Evolutionary conservation across 2,113 vertebrate species (phyloP).

Genomic region (Isurus oxyrinchus): DNA sequence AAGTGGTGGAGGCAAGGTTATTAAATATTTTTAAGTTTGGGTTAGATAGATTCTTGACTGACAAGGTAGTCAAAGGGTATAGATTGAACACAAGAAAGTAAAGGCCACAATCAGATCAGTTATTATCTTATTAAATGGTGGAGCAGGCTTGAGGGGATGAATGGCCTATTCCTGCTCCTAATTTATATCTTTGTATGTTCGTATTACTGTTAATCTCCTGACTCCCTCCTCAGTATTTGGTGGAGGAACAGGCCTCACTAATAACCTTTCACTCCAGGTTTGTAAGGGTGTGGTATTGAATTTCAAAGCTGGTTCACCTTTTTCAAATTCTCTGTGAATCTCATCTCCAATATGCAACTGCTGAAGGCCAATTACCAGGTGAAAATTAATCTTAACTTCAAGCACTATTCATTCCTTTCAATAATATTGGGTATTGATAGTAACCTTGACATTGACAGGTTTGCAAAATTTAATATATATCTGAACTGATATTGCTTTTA

Average conservation of each 20-base stretch:
- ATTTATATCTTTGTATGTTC: background rate
- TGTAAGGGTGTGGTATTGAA: background rate
- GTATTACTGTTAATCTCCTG: background rate
- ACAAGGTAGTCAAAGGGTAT: too few species aligned
- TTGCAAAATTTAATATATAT: background rate
- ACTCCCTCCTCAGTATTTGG: background rate
- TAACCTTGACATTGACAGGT: conserved; percentile 16
- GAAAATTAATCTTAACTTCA: conserved; percentile 26
- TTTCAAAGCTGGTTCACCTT: background rate
- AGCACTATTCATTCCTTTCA: conserved; percentile 1
- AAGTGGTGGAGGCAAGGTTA: too few species aligned
- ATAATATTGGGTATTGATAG: conserved; percentile 6
- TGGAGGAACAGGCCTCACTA: background rate
- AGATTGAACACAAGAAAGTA: too few species aligned
- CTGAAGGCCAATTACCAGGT: conserved; percentile 19
- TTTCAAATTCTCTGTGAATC: background rate
- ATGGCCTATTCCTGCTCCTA: too few species aligned
- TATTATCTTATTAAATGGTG: too few species aligned
- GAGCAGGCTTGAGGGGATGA: too few species aligned
- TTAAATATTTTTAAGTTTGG: too few species aligned
- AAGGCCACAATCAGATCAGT: too few species aligned
- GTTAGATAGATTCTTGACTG: too few species aligned
- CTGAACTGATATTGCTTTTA: background rate
- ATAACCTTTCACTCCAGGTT: conserved; percentile 5
- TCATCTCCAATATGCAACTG: background rate